Conservation (phyloP, 2,113 vertebrate species). For the Odontesthes bonariensis region DNA sequence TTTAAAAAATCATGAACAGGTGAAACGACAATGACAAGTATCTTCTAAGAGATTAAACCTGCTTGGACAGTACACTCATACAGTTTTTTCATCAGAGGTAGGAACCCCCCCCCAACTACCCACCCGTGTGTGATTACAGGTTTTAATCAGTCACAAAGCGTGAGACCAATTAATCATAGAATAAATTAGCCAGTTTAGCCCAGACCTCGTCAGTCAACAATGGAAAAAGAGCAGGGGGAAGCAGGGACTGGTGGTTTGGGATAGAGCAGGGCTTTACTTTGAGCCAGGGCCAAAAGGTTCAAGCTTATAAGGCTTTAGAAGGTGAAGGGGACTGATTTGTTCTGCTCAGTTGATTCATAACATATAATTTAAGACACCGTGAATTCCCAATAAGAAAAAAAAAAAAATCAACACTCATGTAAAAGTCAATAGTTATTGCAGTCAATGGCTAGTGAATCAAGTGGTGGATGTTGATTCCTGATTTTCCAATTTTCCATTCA, state of each 20-base stretch:
- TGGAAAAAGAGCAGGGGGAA: conserved; percentile 44
- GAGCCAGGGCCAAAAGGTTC: conserved; percentile 36
- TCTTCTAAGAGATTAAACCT: conserved; percentile 38
- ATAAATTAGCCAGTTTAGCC: conserved; percentile 72
- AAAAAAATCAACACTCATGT: conserved; percentile 47
- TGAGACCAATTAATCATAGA: conserved; percentile 74
- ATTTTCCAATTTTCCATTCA: conserved; percentile 30
- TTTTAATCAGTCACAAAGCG: conserved; percentile 77
- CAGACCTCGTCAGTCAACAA: conserved; percentile 48
- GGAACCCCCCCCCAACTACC: conserved; percentile 26
- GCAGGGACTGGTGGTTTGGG: conserved; percentile 41
- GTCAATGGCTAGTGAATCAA: conserved; percentile 33
- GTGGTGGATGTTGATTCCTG: conserved; percentile 33
- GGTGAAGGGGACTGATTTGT: conserved; percentile 25
- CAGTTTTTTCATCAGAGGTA: conserved; percentile 48
- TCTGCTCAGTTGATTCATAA: conserved; percentile 42
- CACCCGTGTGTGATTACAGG: conserved; percentile 71
- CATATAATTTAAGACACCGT: conserved; percentile 47
- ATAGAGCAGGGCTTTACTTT: conserved; percentile 22
- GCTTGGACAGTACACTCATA: conserved; percentile 59
- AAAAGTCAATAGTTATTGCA: conserved; percentile 46
- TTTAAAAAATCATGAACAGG: conserved; percentile 8
- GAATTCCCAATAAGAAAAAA: conserved; percentile 28
- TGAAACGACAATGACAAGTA: conserved; percentile 21
- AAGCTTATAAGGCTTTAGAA: conserved; percentile 23